Percentiles rank a stretch among this genome's conserved stretches.
phyloP scores from a whole-genome alignment of 1,140 invertebrate genomes.

The Trachelipus rathkii region DNA sequence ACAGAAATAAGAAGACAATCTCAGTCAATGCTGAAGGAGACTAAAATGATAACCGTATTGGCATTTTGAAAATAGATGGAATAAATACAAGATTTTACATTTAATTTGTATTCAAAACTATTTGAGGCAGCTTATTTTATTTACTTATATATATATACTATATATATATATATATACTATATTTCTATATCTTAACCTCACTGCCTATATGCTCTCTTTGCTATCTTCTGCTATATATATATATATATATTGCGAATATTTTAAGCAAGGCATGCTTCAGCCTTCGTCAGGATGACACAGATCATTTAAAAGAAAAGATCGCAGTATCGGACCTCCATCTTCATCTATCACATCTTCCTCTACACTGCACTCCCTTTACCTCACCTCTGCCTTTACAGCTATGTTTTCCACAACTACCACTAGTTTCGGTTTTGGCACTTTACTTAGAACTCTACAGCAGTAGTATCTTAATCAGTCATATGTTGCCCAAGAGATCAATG shows the following conservation, averaged over 20 bases:
- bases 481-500: conserved; percentile 55
- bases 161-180: neutral
- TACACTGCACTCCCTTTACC: conserved; percentile 2
- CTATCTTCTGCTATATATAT: neutral
- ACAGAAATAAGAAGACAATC: too few species aligned
- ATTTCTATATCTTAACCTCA: neutral
- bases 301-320: conserved; percentile 58
- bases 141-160: too few species aligned
- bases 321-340: conserved; percentile 45
- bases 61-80: too few species aligned
- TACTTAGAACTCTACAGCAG: conserved; percentile 47
- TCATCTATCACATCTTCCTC: conserved; percentile 34
- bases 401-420: neutral
- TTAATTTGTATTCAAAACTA: too few species aligned
- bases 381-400: conserved; percentile 10
- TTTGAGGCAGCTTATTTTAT: too few species aligned
- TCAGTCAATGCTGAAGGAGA: too few species aligned
- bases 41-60: too few species aligned
- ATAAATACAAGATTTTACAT: too few species aligned
- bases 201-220: too few species aligned
- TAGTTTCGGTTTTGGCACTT: conserved; percentile 24
- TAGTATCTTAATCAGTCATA: neutral
- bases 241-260: conserved; percentile 64
- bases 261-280: conserved; percentile 87
- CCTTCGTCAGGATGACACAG: conserved; percentile 40